A percentile compares a stretch with the other conserved stretches of the same genome.
These are phyloP conservation scores for Lagopus muta DNA, from an alignment of 2,113 vertebrate species.

Conservation along the genomic window DNA sequence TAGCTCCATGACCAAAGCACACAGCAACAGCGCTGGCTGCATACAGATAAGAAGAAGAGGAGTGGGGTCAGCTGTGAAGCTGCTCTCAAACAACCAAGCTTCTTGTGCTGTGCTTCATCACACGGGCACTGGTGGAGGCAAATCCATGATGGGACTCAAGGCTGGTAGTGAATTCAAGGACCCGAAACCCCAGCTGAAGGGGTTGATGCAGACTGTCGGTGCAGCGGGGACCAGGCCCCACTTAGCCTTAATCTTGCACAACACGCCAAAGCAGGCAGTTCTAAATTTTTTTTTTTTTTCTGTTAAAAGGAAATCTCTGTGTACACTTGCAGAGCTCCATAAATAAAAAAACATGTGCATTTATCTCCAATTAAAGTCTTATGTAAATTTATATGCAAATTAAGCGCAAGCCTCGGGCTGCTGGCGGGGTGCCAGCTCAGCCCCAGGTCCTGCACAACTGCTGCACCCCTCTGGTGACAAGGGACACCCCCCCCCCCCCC, in stretches of 20 bases:
- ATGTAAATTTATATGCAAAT: slow-evolving; percentile 72
- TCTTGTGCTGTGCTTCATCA: rapidly evolving
- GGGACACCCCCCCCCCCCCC: not conserved
- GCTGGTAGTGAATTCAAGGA: not conserved
- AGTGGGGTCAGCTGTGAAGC: rapidly evolving
- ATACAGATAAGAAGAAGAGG: not conserved
- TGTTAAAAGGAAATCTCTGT: not conserved
- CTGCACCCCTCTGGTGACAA: too few species aligned
- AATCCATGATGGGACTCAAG: rapidly evolving
- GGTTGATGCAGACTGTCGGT: not conserved
- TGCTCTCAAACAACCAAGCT: rapidly evolving
- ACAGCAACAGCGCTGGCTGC: not conserved
- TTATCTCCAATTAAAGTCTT: slow-evolving; percentile 67
- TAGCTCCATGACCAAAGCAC: not conserved
- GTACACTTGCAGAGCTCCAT: slow-evolving; percentile 39
- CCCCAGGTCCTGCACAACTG: not conserved
- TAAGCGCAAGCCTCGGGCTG: slow-evolving; percentile 34
- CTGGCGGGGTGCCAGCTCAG: slow-evolving; percentile 25
- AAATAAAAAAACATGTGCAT: slow-evolving; percentile 64
- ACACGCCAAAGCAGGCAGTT: not conserved
- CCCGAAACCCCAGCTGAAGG: not conserved
- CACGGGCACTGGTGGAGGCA: not conserved
- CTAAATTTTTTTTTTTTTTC: not conserved
- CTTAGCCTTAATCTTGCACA: not conserved
- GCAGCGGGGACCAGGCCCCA: rapidly evolving